Evolutionary conservation across 2,888 invertebrate genomes (phyloP), one percentile per base, ranked within the genome.

Genomic region (Camponotus fellah): DNA sequence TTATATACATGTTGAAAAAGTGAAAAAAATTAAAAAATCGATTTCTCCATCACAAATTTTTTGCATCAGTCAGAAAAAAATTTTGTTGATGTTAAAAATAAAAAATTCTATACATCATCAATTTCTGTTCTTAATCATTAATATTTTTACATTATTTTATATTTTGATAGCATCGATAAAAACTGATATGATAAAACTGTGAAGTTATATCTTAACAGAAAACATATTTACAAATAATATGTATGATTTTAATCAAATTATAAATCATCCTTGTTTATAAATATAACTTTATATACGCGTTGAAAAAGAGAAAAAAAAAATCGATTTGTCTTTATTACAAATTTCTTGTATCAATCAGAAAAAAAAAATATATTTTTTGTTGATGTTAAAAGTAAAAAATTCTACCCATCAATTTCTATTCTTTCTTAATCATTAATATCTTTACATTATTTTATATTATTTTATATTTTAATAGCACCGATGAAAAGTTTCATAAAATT

Each of bases 51-150:
- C 26, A 32, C 2, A 60, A 1, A 60, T 60, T 12, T 46, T 6
- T 49, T 49, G 17, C 17, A 17, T 49, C 14, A 34, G 8, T 62
- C 14, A 43, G n/a, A 32, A 58, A 72, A 17, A 6, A 32, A 32
- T 62, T 75, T 32, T 62, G 62, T 75, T 75, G 5, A 43, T 75
- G 43, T 74, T 74, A 12, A 75, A 62, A 75, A 62, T 75, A 75
- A 75, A 75, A 32, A 46, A 17, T 58, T 75, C 17, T 74, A 40
- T 17, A 3, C 4, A 32, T 26, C 40, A 60, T 32, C 40, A 60
- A 46, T 10, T 17, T 26, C 37, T 21, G 26, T 40, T 3, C 40
- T 56, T 34, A 58, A 58, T 21, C 12, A 58, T 21, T 21, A 10
- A 21, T 21, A 21, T 21, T 6, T 58, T n/a, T 34, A 62, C 1